Percentiles rank a stretch among this genome's conserved stretches.
phyloP scores from a whole-genome alignment of 2,113 vertebrate genomes.

The Perognathus longimembris region DNA sequence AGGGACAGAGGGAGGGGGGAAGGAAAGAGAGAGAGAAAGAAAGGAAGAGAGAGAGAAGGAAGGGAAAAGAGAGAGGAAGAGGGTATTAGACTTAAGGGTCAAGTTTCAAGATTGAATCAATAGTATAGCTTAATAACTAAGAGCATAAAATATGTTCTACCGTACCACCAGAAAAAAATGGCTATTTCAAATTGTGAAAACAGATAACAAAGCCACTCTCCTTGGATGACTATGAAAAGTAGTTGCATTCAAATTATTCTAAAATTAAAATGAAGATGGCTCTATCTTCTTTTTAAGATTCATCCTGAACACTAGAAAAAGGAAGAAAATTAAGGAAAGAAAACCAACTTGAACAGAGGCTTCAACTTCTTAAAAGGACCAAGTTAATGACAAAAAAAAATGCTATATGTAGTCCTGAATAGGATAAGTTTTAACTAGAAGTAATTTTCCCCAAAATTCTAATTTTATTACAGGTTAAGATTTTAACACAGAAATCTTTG shows the following conservation, averaged over 20 bases:
- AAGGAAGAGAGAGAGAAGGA: too few relatives aligned
- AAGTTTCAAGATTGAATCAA: constrained; percentile 46
- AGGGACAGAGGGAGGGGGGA: too few relatives aligned
- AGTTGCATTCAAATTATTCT: constrained; percentile 24
- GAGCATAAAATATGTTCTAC: not conserved
- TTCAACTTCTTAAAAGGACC: constrained; percentile 12
- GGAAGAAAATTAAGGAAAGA: constrained; percentile 1
- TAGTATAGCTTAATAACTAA: constrained; percentile 26
- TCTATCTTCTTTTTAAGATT: not conserved
- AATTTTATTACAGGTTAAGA: constrained; percentile 44
- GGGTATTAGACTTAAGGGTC: not conserved
- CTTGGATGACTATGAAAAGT: constrained; percentile 12
- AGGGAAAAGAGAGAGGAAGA: not conserved
- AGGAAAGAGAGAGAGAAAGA: not conserved
- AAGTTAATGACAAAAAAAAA: constrained; percentile 12
- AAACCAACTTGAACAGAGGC: not conserved
- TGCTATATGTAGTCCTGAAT: not conserved
- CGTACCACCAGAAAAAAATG: not conserved
- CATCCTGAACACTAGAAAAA: not conserved
- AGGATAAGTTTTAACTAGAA: constrained; percentile 27
- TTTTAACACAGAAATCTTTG: constrained; percentile 20
- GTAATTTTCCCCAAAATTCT: constrained; percentile 20
- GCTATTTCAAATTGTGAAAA: constrained; percentile 25
- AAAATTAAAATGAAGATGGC: constrained; percentile 25
- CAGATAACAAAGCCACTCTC: constrained; percentile 10